phyloP scores from a whole-genome alignment of 2,113 vertebrate genomes.

The Silurus glanis region DNA sequence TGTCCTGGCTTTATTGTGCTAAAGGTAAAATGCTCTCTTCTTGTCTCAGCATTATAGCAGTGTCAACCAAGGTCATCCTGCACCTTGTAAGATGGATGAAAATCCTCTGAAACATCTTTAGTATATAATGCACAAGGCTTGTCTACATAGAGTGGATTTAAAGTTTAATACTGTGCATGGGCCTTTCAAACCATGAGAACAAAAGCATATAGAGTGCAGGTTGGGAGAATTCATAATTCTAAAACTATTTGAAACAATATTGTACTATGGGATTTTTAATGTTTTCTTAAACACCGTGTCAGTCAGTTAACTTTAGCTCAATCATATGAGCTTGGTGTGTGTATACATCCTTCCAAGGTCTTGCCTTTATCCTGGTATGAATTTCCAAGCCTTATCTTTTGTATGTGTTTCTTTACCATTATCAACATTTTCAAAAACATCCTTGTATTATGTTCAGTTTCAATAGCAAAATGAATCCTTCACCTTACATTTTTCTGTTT shows the following conservation, averaged over 20 bases:
- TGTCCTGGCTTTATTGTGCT: conserved; percentile 37
- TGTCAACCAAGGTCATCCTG: conserved; percentile 46
- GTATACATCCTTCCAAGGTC: neutral
- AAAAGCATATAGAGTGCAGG: neutral
- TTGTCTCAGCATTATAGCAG: conserved; percentile 33
- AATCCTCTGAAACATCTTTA: conserved; percentile 45
- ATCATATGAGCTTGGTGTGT: neutral
- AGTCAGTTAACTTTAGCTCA: neutral
- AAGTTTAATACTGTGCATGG: conserved; percentile 46
- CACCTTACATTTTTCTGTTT: neutral
- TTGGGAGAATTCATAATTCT: neutral
- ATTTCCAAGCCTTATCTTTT: neutral
- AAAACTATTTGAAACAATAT: neutral
- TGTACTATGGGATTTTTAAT: neutral
- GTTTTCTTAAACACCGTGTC: neutral
- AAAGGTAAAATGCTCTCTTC: conserved; percentile 45
- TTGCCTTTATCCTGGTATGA: neutral
- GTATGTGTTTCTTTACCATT: neutral
- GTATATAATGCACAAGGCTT: conserved; percentile 46
- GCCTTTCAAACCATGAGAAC: conserved; percentile 29
- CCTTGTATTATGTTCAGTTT: neutral
- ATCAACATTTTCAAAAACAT: neutral
- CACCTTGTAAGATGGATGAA: conserved; percentile 43
- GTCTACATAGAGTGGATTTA: conserved; percentile 47
- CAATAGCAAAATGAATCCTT: neutral